Evolutionary conservation across 2,113 vertebrate genomes (phyloP), one percentile per base, ranked within the genome.

Genomic region (Dunckerocampus dactyliophorus): DNA sequence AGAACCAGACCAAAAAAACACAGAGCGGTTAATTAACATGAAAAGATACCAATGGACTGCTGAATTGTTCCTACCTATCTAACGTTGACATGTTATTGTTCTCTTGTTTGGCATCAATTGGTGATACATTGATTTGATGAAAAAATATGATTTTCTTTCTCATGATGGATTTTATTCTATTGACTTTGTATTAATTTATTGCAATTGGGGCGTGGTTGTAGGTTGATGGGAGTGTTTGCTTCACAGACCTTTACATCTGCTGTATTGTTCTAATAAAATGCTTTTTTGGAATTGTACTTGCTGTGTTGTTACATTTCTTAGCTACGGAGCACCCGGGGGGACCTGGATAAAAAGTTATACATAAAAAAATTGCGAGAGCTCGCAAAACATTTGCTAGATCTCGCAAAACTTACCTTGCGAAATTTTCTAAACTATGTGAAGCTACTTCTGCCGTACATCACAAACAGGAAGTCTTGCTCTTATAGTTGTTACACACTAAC

Each of bases 201-300:
- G 69, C 56, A 86, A 63, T 70, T 69, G 63, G 62, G 39, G 76
- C 72, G 82, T 21, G 74, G 9, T 54, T 75, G 80, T 84, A 69
- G 78, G 81, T 72, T 65, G 60, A 82, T 78, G 77, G 68, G 79
- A 78, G 74, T 79, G 84, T 83, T 80, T 86, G 82, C 82, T 84
- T 85, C 82, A 87, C 82, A 88, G 85, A 87, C 79, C 82, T 90
- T 90, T 87, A 82, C 84, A 88, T 88, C 87, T 89, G 87, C 89
- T 90, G 87, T 88, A 87, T 82, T 83, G 85, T 88, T 88, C 82
- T 85, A 89, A 87, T 88, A 87, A 90, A 90, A 81, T 45, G 19
- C 5, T 75, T 83, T 89, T 87, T 80, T 71, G 13, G 59, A 82
- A 80, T 76, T 58, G 22, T 43, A 48, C 15, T 0, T 22, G 28